phyloP scores from a whole-genome alignment of 2,797 vertebrate species.

The Erethizon dorsatum region DNA sequence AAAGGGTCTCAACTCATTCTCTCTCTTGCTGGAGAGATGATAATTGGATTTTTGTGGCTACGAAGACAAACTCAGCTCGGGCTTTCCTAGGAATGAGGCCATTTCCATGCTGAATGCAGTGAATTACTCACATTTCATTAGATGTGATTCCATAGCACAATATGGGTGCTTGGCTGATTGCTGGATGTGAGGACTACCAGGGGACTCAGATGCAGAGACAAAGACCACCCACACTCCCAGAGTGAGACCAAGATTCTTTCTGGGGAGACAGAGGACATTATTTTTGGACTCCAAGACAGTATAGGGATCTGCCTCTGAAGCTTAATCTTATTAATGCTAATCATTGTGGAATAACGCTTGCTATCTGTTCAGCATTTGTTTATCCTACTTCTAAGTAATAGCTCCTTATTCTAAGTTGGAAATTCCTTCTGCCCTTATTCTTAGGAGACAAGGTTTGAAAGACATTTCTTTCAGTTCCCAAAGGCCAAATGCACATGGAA shows the following conservation, averaged over 20 bases:
- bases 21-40: constrained; percentile 20
- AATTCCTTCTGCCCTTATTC: background rate
- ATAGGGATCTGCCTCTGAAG: background rate
- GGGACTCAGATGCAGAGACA: background rate
- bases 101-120: background rate
- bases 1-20: background rate
- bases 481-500: background rate
- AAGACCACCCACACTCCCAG: background rate
- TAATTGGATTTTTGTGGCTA: constrained; percentile 65
- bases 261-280: background rate
- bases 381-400: background rate
- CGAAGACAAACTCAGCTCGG: background rate
- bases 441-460: background rate
- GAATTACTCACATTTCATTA: background rate
- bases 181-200: background rate
- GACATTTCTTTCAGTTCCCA: background rate
- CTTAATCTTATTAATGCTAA: background rate
- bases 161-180: background rate
- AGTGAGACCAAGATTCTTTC: background rate
- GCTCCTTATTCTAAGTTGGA: background rate
- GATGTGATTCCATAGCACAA: background rate
- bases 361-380: rapidly evolving
- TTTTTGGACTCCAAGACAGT: background rate
- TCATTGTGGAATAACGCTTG: background rate
- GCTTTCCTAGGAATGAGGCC: background rate